These are phyloP conservation scores for Hydrolagus affinis DNA, from an alignment of 2,113 vertebrate species.

Conservation along the genomic window DNA sequence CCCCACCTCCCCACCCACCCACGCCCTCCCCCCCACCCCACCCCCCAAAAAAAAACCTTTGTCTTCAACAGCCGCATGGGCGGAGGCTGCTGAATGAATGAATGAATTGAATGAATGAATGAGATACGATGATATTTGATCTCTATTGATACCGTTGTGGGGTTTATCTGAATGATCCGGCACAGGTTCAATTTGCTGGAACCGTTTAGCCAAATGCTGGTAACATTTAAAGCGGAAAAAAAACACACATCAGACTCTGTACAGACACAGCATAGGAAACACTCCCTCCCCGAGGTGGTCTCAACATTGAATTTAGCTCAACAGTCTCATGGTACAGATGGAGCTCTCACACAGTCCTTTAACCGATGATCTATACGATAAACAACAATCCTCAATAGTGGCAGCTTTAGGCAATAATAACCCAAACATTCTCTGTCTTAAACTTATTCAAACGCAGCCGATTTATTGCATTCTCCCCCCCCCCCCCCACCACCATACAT, in stretches of 20 bases:
- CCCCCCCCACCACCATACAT: background rate
- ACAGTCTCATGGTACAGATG: too few relatives aligned
- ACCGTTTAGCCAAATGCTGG: background rate
- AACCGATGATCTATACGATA: too few relatives aligned
- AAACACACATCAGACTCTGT: background rate
- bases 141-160: background rate
- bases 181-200: background rate
- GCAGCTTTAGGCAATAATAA: background rate
- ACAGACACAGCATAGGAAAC: background rate
- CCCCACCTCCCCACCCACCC: background rate
- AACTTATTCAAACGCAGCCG: background rate
- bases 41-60: conserved; percentile 18
- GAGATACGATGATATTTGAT: too few relatives aligned
- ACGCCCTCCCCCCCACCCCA: too few relatives aligned
- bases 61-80: conserved; percentile 39
- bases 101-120: too few relatives aligned
- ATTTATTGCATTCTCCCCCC: background rate
- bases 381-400: too few relatives aligned
- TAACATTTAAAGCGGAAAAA: background rate
- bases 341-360: background rate
- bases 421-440: background rate
- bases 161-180: background rate
- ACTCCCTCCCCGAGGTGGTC: background rate
- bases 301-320: too few relatives aligned
- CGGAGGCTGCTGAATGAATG: conserved; percentile 31